Conservation (phyloP, 2,113 vertebrate species). For the Oceanodroma tethys region DNA sequence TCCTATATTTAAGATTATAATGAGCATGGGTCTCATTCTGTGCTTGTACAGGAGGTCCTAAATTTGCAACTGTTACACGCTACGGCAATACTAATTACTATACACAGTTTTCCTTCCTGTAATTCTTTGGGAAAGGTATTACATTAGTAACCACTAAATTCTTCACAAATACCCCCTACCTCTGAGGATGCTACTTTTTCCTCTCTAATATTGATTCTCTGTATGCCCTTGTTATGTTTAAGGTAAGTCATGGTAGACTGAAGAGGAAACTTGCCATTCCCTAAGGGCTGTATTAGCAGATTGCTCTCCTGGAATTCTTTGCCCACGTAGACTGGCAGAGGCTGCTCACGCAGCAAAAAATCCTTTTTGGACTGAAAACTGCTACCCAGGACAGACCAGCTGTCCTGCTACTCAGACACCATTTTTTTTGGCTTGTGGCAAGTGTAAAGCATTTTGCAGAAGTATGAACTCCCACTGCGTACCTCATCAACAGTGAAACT, state of each 20-base stretch:
- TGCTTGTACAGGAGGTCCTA: not conserved
- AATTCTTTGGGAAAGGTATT: not conserved
- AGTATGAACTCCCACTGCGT: accelerated
- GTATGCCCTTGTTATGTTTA: not conserved
- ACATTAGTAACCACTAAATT: not conserved
- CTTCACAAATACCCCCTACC: not conserved
- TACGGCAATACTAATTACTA: not conserved
- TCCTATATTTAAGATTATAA: not conserved
- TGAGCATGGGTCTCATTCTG: not conserved
- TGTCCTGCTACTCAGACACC: not conserved
- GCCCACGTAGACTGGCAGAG: not conserved
- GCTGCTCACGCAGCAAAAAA: not conserved
- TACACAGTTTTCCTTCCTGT: not conserved
- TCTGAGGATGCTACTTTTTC: not conserved
- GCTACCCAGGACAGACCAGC: not conserved
- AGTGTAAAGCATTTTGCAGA: not conserved
- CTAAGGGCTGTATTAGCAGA: not conserved
- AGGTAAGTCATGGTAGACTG: not conserved
- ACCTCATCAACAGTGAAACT: not conserved
- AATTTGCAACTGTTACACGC: not conserved
- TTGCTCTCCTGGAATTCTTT: not conserved
- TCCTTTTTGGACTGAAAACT: not conserved
- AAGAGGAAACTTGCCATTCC: not conserved
- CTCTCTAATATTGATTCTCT: not conserved
- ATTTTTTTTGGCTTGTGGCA: not conserved